Evolutionary conservation across 2,888 invertebrate species (phyloP).

Genomic region (Polietes domitor): DNA sequence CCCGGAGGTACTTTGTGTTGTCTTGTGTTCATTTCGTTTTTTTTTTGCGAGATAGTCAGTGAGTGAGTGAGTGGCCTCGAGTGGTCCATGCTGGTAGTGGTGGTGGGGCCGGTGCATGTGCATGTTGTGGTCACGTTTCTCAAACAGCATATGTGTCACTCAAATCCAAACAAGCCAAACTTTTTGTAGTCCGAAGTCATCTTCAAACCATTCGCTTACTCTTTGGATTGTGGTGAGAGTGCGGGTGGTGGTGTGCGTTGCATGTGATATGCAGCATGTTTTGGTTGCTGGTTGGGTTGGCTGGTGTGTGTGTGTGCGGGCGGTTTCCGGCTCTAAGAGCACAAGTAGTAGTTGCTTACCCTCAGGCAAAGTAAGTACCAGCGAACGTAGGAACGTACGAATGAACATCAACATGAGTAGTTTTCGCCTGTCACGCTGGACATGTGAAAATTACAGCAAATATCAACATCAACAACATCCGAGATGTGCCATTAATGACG

Average conservation of each 20-base stretch:
- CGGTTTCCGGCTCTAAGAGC: slow-evolving; percentile 28
- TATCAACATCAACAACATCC: slow-evolving; percentile 9
- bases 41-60: not conserved
- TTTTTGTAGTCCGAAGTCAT: slow-evolving; percentile 44
- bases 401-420: slow-evolving; percentile 39
- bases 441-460: slow-evolving; percentile 62
- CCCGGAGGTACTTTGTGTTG: not conserved
- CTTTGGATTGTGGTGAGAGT: not conserved
- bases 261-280: slow-evolving; percentile 8
- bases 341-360: slow-evolving; percentile 47
- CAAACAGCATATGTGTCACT: slow-evolving; percentile 60
- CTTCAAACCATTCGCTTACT: slow-evolving; percentile 41
- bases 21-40: no score
- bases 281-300: not conserved
- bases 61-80: not conserved
- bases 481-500: slow-evolving; percentile 13
- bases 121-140: slow-evolving; percentile 61
- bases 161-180: slow-evolving; percentile 49
- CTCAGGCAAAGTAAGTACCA: slow-evolving; percentile 33
- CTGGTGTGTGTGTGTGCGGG: not conserved
- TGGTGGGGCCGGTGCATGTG: slow-evolving; percentile 21
- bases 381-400: no score
- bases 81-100: no score
- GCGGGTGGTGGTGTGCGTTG: not conserved
- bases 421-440: slow-evolving; percentile 56